Evolutionary conservation across 1,140 invertebrate species (phyloP).

Genomic region (Drosophila pruinosa): DNA sequence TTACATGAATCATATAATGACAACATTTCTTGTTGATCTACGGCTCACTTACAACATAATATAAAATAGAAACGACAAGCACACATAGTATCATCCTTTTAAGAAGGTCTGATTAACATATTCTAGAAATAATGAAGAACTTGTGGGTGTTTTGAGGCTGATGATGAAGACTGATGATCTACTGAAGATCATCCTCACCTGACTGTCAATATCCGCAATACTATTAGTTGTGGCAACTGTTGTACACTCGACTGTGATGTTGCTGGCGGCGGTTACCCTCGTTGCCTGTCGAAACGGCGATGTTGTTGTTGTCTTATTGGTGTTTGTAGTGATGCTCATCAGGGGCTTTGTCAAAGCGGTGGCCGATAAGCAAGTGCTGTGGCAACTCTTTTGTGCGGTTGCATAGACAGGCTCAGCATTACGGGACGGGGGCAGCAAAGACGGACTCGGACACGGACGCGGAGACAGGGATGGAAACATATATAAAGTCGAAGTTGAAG

Average conservation of each 20-base stretch:
- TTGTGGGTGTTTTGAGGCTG: neutral
- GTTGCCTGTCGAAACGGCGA: conserved; percentile 30
- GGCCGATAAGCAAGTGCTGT: conserved; percentile 63
- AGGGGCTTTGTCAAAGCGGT: conserved; percentile 66
- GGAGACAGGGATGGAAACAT: neutral
- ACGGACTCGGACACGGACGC: conserved; percentile 1
- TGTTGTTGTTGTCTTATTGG: conserved; percentile 51
- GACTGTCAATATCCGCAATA: conserved; percentile 59
- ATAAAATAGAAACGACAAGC: neutral
- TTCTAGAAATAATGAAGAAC: conserved; percentile 4
- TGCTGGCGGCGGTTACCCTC: conserved; percentile 4
- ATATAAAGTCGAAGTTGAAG: neutral
- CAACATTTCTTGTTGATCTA: neutral
- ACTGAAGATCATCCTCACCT: conserved; percentile 57
- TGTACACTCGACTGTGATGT: conserved; percentile 7
- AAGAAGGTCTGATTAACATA: neutral
- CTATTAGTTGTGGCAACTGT: conserved; percentile 18
- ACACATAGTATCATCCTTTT: neutral
- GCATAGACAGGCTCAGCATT: conserved; percentile 74
- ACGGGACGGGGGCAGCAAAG: conserved; percentile 42
- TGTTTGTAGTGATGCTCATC: conserved; percentile 65
- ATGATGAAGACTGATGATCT: conserved; percentile 54
- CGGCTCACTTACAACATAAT: neutral
- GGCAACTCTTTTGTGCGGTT: conserved; percentile 76
- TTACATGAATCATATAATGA: neutral